Conservation (phyloP, 2,797 vertebrate species). For the Dryobates pubescens region DNA sequence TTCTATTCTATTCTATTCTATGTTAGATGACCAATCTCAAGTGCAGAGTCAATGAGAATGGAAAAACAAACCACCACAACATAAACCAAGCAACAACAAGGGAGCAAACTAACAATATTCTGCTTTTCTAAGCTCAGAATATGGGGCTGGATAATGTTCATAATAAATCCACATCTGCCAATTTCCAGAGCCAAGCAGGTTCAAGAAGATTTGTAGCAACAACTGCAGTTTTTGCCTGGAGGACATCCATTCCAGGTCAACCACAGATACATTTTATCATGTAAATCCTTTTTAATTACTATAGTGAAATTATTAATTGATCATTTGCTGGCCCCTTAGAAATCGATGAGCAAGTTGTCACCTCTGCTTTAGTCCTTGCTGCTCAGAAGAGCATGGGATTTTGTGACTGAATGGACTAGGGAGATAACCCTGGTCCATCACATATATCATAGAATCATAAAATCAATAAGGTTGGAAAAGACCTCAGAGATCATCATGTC, state of each 20-base stretch:
- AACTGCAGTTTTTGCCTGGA: neutral
- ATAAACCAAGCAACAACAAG: neutral
- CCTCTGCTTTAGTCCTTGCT: neutral
- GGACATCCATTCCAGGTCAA: neutral
- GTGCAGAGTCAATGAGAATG: neutral
- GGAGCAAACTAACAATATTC: neutral
- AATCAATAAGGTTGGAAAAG: too few relatives aligned
- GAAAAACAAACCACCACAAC: neutral
- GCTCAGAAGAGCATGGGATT: neutral
- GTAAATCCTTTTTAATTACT: neutral
- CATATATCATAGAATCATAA: neutral
- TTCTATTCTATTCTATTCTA: too few relatives aligned
- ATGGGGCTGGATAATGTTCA: neutral
- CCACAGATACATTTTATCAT: neutral
- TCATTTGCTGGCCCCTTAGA: neutral
- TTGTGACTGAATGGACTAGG: neutral
- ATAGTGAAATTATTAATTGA: neutral
- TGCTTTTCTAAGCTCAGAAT: neutral
- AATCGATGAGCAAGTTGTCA: neutral
- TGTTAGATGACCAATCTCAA: neutral
- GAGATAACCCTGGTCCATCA: neutral
- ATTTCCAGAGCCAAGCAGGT: slow-evolving; percentile 6
- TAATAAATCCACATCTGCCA: neutral
- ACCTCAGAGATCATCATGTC: too few relatives aligned
- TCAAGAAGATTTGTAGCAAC: neutral